Conservation (phyloP, 2,113 vertebrate species). For the Orcinus orca region DNA sequence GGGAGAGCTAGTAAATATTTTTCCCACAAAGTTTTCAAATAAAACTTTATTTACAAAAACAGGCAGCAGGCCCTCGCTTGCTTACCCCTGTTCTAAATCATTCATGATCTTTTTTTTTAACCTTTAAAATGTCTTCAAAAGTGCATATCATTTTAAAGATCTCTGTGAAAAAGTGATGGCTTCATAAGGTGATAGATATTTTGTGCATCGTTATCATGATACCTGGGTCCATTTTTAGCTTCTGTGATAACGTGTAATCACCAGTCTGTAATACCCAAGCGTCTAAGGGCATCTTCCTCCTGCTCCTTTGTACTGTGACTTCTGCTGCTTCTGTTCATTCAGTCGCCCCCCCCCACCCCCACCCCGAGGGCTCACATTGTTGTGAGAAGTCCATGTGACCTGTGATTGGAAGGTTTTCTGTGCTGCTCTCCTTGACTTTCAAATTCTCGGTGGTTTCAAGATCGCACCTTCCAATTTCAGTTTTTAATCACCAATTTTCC, state of each 20-base stretch:
- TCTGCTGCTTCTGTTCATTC: background rate
- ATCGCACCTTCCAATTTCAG: background rate
- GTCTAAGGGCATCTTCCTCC: background rate
- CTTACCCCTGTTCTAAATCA: background rate
- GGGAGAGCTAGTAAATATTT: background rate
- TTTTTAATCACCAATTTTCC: background rate
- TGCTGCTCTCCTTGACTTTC: background rate
- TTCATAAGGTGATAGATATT: background rate
- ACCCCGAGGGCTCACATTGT: fast-evolving
- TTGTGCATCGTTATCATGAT: background rate
- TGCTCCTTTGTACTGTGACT: too few relatives aligned
- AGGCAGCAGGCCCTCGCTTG: background rate
- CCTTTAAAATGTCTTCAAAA: background rate
- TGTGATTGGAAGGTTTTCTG: background rate
- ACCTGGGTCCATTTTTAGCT: background rate
- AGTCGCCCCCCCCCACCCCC: fast-evolving
- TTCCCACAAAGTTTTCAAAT: background rate
- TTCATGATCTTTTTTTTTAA: background rate
- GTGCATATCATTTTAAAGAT: background rate
- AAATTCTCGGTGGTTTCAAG: background rate
- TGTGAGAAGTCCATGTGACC: background rate
- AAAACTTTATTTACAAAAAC: conserved; percentile 24
- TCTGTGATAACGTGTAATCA: background rate
- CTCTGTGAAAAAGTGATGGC: background rate
- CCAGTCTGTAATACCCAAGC: fast-evolving